A percentile compares a stretch with the other conserved stretches of the same genome.
These are phyloP conservation scores for Gallinago media DNA, from an alignment of 2,113 vertebrate species.

Conservation along the genomic window DNA sequence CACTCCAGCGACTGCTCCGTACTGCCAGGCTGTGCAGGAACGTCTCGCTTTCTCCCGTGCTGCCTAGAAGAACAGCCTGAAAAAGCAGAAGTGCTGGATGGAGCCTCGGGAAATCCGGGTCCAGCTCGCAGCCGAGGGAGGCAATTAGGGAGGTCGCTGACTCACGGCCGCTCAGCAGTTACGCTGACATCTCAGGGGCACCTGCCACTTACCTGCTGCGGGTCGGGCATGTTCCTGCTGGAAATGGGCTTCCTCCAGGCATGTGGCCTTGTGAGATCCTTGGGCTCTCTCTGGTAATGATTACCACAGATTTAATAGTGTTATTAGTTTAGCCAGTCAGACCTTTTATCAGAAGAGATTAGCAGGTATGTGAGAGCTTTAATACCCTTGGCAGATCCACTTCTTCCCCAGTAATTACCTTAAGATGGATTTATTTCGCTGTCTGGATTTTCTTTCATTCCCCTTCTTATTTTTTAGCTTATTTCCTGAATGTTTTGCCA, in stretches of 20 bases:
- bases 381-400: slow-evolving; percentile 46
- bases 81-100: background rate
- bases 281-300: background rate
- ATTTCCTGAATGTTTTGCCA: background rate
- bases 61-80: background rate
- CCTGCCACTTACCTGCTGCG: background rate
- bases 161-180: background rate
- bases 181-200: background rate
- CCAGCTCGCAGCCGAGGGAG: background rate
- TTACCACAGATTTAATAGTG: background rate
- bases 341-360: slow-evolving; percentile 60
- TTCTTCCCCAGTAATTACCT: slow-evolving; percentile 48
- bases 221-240: background rate
- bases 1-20: accelerated
- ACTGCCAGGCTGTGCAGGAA: background rate
- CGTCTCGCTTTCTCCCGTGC: background rate
- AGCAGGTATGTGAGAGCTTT: slow-evolving; percentile 35
- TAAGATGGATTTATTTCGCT: slow-evolving; percentile 30
- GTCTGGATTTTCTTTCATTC: background rate
- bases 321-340: slow-evolving; percentile 46
- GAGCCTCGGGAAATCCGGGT: background rate
- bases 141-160: background rate
- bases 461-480: background rate
- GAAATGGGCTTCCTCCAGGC: background rate
- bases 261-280: background rate